Percentiles rank a stretch among this genome's conserved stretches.
These are phyloP conservation scores for Jacana jacana DNA, from an alignment of 2,113 vertebrate species.

Conservation along the genomic window DNA sequence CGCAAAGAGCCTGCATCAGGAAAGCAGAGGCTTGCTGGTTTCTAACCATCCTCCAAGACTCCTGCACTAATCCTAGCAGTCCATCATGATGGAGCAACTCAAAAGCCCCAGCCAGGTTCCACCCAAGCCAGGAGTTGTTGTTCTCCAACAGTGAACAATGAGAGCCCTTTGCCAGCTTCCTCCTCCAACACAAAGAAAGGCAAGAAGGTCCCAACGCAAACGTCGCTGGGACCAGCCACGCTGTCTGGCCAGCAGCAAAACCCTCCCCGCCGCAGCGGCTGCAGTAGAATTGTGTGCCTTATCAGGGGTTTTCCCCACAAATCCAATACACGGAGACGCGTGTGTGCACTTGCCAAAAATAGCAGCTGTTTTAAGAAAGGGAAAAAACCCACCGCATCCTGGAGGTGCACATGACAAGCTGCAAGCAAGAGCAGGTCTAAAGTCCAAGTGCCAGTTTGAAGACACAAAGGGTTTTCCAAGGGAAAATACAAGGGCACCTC, in stretches of 20 bases:
- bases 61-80: not conserved
- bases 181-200: not conserved
- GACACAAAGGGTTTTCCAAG: not conserved
- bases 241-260: not conserved
- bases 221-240: not conserved
- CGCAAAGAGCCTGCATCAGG: not conserved
- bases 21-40: not conserved
- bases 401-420: not conserved
- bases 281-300: not conserved
- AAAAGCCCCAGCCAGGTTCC: not conserved
- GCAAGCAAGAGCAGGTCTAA: not conserved
- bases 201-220: not conserved
- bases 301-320: not conserved
- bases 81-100: not conserved
- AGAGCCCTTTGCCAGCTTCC: not conserved
- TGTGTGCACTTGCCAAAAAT: not conserved
- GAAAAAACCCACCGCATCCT: not conserved
- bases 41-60: not conserved
- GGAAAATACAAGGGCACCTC: not conserved
- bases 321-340: rapidly evolving
- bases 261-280: rapidly evolving
- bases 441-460: not conserved
- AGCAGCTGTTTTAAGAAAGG: not conserved
- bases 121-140: not conserved
- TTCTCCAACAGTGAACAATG: not conserved